Base-by-base conservation (phyloP, 1,140 invertebrate species). In the Drosophila arizonae region DNA sequence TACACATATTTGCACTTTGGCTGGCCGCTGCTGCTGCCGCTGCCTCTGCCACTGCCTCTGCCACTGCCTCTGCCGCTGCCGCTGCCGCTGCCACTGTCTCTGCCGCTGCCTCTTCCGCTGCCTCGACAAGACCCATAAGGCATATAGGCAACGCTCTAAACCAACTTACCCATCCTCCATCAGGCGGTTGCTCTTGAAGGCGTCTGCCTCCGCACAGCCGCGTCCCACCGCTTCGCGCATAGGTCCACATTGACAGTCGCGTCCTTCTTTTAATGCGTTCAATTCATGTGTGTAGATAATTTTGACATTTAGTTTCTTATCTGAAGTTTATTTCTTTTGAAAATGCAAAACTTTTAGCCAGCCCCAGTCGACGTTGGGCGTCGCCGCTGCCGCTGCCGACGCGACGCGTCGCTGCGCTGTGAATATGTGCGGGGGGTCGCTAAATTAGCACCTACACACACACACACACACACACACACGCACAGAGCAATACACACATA, bases 261-360 rank as follows among this genome's bases (percentile, higher is more conserved):
- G 52, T 56, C 36, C 56, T 54, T 11, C 63, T 56, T 57, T 76
- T 72, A 76, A 69, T 69, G 77, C 77, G 70, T 85, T 85, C 84
- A 85, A 63, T 52, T 65, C 77, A 72, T 54, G 67, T 72, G 81
- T 77, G 77, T 72, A 80, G 81, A 85, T 85, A 85, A 85, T 85
- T 85, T 85, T 85, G 81, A 85, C 81, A 85, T 85, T 86, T 85
- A 86, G 77, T 76, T 73, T 72, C 71, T 86, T 85, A 86, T 85
- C 81, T 74, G 33, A 69, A 76, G 81, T 85, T 81, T 70, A 76
- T 81, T 86, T 81, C 81, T 77, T 77, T 67, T 75, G 71, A 86
- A 86, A 86, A 85, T 80, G 77, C 69, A 85, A 74, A 78, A 71
- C 28, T 67, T 30, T 61, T 61, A 15, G 55, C 64, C 54, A 45